A percentile compares a stretch with the other conserved stretches of the same genome.
Evolutionary conservation across 1,140 invertebrate species (phyloP).

Genomic region (Achroia grisella): DNA sequence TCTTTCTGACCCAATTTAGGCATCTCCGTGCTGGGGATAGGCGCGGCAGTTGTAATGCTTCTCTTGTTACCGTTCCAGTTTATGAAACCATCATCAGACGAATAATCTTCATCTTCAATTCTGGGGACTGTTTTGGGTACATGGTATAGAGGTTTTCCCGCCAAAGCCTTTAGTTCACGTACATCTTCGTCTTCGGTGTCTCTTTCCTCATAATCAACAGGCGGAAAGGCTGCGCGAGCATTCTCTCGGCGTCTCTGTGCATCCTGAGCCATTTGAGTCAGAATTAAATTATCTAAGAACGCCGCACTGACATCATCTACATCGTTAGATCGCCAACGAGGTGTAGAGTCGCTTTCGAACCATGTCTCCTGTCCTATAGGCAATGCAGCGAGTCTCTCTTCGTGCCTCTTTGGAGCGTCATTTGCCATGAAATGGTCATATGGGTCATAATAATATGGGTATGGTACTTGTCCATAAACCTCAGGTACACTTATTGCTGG

Average conservation of each 20-base stretch:
- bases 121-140: constrained; percentile 59
- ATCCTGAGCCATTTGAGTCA: constrained; percentile 77
- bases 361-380: constrained; percentile 77
- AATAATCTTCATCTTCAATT: constrained; percentile 60
- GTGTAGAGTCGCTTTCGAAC: constrained; percentile 71
- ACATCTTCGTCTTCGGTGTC: constrained; percentile 76
- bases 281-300: constrained; percentile 77
- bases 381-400: constrained; percentile 70
- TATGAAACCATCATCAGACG: constrained; percentile 62
- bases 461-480: constrained; percentile 58
- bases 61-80: constrained; percentile 72
- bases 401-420: constrained; percentile 69
- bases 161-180: constrained; percentile 75
- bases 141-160: constrained; percentile 68
- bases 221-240: constrained; percentile 44
- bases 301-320: constrained; percentile 76
- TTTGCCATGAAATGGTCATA: constrained; percentile 73
- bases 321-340: constrained; percentile 56
- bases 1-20: constrained; percentile 75
- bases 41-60: constrained; percentile 43
- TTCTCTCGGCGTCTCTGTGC: constrained; percentile 63
- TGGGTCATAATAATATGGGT: constrained; percentile 73
- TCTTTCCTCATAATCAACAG: constrained; percentile 66
- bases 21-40: constrained; percentile 21
- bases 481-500: constrained; percentile 48